These are phyloP conservation scores for Chaetodon auriga DNA, from an alignment of 2,113 vertebrate species.

Conservation along the genomic window DNA sequence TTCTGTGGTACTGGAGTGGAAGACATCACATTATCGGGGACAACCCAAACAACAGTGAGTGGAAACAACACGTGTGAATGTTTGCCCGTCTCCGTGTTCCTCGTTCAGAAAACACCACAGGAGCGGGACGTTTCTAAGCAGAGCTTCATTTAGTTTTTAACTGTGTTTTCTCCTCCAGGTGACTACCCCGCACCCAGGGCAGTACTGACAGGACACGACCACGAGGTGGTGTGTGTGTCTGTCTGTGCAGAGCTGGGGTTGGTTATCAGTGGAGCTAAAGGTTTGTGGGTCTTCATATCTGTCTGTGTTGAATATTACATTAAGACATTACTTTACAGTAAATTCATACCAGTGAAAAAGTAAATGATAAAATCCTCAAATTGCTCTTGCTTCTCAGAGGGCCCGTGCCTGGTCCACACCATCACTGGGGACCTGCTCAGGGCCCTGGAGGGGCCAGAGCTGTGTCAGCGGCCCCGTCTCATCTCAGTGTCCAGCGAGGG, in stretches of 20 bases:
- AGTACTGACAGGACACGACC: slow-evolving; percentile 96
- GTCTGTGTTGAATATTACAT: background rate
- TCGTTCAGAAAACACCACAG: background rate
- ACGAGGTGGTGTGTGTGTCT: slow-evolving; percentile 95
- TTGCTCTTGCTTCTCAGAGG: slow-evolving; percentile 86
- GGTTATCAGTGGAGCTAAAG: slow-evolving; percentile 99
- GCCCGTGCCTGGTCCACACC: slow-evolving; percentile 98
- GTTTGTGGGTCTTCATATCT: slow-evolving; percentile 79
- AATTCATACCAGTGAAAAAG: background rate
- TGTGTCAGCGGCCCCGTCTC: slow-evolving; percentile 93
- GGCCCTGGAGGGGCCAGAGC: slow-evolving; percentile 96
- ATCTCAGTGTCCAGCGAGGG: slow-evolving; percentile 99
- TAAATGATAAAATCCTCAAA: background rate
- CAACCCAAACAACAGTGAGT: slow-evolving; percentile 99
- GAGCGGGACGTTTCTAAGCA: background rate
- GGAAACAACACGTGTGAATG: background rate
- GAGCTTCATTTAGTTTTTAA: background rate
- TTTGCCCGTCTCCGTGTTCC: background rate
- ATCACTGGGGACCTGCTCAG: slow-evolving; percentile 97
- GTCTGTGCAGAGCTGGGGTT: slow-evolving; percentile 97
- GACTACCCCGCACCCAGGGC: slow-evolving; percentile 98
- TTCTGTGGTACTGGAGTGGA: slow-evolving; percentile 99
- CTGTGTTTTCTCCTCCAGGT: slow-evolving; percentile 81
- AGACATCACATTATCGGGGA: slow-evolving; percentile 98
- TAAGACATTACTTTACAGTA: background rate